Conservation (phyloP, 2,113 vertebrate species). For the Manacus vitellinus region DNA sequence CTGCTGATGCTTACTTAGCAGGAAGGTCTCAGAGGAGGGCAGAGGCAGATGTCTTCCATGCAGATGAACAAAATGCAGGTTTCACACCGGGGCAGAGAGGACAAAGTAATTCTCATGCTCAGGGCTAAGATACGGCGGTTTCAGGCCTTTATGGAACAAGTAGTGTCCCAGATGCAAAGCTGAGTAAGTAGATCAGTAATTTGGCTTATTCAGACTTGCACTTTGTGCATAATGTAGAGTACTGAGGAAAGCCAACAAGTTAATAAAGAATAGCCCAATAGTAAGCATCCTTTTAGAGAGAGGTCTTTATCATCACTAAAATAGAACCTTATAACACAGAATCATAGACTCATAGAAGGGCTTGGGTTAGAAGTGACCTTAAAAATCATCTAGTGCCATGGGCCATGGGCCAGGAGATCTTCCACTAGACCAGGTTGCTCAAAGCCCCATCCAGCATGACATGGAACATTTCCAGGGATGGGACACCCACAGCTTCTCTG, state of each 20-base stretch:
- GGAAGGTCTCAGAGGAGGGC: background rate
- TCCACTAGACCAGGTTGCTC: background rate
- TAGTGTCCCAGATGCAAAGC: background rate
- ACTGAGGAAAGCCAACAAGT: background rate
- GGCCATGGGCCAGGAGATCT: background rate
- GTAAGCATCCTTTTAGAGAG: background rate
- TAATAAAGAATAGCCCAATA: background rate
- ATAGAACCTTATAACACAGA: background rate
- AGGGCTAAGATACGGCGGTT: background rate
- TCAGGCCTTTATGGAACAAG: background rate
- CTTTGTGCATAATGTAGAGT: background rate
- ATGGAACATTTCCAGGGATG: background rate
- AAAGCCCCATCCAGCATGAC: background rate
- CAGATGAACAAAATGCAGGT: background rate
- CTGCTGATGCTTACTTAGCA: background rate
- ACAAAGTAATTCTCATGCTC: background rate
- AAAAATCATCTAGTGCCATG: background rate
- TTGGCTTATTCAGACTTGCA: background rate
- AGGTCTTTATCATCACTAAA: background rate
- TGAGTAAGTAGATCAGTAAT: background rate
- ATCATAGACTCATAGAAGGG: background rate
- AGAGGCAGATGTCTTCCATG: background rate
- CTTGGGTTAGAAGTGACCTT: background rate
- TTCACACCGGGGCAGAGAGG: background rate
- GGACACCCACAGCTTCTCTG: background rate